Base-by-base conservation (phyloP, 2,113 vertebrate genomes). In the Crotophaga sulcirostris region DNA sequence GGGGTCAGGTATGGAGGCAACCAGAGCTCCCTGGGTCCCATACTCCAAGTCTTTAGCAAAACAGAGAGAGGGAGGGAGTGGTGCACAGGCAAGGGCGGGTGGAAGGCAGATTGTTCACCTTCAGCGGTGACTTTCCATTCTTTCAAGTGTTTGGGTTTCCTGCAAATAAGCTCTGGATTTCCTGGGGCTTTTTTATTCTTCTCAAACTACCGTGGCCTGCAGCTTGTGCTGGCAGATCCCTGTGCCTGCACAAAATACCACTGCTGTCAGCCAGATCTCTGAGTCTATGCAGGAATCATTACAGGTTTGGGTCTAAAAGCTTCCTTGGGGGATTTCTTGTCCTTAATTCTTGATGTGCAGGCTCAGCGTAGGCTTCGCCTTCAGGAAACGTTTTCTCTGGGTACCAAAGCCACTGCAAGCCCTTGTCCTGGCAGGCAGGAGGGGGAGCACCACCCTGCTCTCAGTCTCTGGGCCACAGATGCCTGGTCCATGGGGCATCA, bases 81-180 rank as follows among this genome's bases (percentile, higher is more conserved):
- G 28, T 18, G 58, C 2, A 3, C 11, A 11, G 36, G n/a, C 51
- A 58, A 36, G 20, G 59, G 11, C 2, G 13, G 56, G 19, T 11
- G 17, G 52, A 18, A 72, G 31, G 47, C 76, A 24, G 24, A 16
- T 51, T 6, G 0, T 63, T 67, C 64, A 63, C 69, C 69, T 81
- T 81, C 7, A 0, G 42, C 7, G 0, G 19, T 21, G n/a, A 67
- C 69, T 81, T 77, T 80, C 74, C 68, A 6, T 62, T 75, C 75
- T 77, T 77, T 62, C 36, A 72, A 73, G 26, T 18, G 33, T 67
- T 79, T 77, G 68, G 38, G 47, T 54, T 91, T 85, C 79, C 88
- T 81, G 74, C 47, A 88, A 75, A 62, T 72, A 72, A 88, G 44
- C 79, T 84, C 47, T 63, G 79, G 84, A 76, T 93, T 93, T 93